Evolutionary conservation across 2,797 vertebrate genomes (phyloP).

Genomic region (Syngnathus rostellatus): DNA sequence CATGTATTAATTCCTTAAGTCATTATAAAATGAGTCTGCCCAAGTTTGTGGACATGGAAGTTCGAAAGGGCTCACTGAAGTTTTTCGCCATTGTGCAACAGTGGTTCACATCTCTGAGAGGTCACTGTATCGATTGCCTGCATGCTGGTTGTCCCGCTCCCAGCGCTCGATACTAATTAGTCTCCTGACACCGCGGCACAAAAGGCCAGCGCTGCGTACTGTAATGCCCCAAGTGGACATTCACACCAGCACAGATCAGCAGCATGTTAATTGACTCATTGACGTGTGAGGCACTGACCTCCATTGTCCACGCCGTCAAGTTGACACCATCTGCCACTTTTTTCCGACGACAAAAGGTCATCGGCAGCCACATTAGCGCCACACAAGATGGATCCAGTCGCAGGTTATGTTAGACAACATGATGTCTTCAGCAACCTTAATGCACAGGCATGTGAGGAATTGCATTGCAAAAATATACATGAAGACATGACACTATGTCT

Average conservation of each 20-base stretch:
- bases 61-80: neutral
- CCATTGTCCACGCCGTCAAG: slow-evolving; percentile 1
- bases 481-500: neutral
- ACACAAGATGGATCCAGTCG: neutral
- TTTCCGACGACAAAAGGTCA: slow-evolving; percentile 47
- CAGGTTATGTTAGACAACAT: no score
- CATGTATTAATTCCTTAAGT: no score
- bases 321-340: slow-evolving; percentile 25
- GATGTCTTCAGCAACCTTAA: neutral
- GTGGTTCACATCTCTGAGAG: neutral
- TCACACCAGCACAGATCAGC: slow-evolving; percentile 16
- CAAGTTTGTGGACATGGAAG: no score
- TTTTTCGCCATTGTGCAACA: neutral
- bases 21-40: no score
- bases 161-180: slow-evolving; percentile 53
- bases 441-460: neutral
- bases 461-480: neutral
- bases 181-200: slow-evolving; percentile 31
- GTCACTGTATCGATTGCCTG: slow-evolving; percentile 1
- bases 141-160: neutral
- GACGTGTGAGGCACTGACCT: slow-evolving; percentile 30
- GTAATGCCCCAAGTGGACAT: slow-evolving; percentile 14
- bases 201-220: slow-evolving; percentile 7
- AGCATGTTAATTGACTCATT: slow-evolving; percentile 35
- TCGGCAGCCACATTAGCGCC: neutral